These are phyloP conservation scores for Catharus ustulatus DNA, from an alignment of 2,797 vertebrate species.

Conservation along the genomic window DNA sequence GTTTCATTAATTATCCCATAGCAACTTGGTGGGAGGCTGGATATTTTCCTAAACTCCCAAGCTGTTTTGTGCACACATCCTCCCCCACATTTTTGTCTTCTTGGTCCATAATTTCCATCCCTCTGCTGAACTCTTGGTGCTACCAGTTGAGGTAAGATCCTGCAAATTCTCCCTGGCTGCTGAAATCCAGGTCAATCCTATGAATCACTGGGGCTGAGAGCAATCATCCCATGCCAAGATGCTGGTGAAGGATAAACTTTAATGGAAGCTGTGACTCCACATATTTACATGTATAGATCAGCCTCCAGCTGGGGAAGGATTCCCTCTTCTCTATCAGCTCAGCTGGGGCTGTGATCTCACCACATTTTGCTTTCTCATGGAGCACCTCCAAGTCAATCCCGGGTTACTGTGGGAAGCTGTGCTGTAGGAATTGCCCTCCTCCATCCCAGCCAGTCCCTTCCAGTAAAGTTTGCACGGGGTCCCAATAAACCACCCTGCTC, in stretches of 20 bases:
- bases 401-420: neutral
- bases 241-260: neutral
- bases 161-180: neutral
- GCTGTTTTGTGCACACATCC: slow-evolving; percentile 13
- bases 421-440: neutral
- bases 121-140: neutral
- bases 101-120: slow-evolving; percentile 44
- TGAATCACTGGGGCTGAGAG: slow-evolving; percentile 13
- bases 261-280: slow-evolving; percentile 34
- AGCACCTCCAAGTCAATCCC: neutral
- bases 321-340: slow-evolving; percentile 29
- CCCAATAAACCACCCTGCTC: neutral
- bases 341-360: slow-evolving; percentile 32
- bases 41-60: slow-evolving; percentile 35
- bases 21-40: slow-evolving; percentile 29
- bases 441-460: neutral
- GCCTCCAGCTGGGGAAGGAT: slow-evolving; percentile 24
- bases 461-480: neutral
- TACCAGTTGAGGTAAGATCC: neutral
- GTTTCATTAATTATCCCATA: slow-evolving; percentile 21
- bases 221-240: neutral
- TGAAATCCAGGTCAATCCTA: neutral
- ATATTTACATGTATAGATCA: slow-evolving; percentile 41
- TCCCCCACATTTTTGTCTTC: slow-evolving; percentile 36
- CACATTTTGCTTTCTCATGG: neutral